Conservation (phyloP, 2,888 invertebrate genomes). For the Meta bourneti region DNA sequence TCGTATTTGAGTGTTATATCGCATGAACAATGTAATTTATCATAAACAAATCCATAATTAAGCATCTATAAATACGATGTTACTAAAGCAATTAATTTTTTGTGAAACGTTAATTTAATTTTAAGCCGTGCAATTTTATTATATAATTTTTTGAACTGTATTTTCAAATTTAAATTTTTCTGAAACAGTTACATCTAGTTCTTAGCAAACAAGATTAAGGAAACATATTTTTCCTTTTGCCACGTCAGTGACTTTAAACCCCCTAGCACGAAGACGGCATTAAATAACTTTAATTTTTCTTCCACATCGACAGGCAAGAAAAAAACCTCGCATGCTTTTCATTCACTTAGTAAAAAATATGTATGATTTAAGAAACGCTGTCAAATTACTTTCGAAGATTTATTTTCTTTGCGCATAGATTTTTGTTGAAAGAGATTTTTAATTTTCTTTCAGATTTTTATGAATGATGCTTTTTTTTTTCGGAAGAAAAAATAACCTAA, state of each 20-base stretch:
- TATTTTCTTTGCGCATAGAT: constrained; percentile 23
- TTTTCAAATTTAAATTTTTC: too few species aligned
- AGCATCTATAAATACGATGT: too few species aligned
- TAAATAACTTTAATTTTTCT: neutral
- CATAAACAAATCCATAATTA: too few species aligned
- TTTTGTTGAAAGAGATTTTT: neutral
- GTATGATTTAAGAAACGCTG: neutral
- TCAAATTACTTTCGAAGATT: constrained; percentile 54
- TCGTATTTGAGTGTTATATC: too few species aligned
- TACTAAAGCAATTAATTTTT: too few species aligned
- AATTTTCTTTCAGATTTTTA: neutral
- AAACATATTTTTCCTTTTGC: neutral
- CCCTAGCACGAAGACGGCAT: neutral
- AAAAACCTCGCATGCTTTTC: neutral
- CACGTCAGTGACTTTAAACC: neutral
- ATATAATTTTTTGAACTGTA: too few species aligned
- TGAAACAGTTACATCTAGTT: too few species aligned
- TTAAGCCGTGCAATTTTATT: too few species aligned
- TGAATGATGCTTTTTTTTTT: neutral
- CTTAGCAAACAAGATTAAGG: neutral
- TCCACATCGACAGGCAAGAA: neutral
- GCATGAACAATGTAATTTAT: too few species aligned
- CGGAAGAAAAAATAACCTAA: neutral
- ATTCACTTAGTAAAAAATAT: neutral
- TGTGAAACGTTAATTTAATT: too few species aligned